phyloP scores from a whole-genome alignment of 2,113 vertebrate species.

The Chionis minor region DNA sequence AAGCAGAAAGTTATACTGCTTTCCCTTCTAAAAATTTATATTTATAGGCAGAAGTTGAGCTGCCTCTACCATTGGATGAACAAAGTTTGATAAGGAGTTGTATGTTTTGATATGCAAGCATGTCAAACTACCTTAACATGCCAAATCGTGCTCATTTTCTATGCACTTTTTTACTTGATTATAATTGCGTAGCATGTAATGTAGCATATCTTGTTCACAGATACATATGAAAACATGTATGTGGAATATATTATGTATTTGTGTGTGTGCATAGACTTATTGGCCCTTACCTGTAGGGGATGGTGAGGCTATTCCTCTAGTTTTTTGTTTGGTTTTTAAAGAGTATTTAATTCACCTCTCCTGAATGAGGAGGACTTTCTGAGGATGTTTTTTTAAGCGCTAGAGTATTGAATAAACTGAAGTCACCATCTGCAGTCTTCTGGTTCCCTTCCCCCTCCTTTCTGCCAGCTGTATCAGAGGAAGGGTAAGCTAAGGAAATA shows the following conservation, averaged over 20 bases:
- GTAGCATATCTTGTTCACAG: neutral
- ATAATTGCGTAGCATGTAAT: neutral
- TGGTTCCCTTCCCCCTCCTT: neutral
- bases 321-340: neutral
- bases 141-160: neutral
- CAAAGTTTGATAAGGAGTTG: neutral
- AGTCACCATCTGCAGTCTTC: neutral
- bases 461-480: neutral
- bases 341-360: neutral
- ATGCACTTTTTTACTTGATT: neutral
- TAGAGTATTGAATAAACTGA: neutral
- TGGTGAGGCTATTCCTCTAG: neutral
- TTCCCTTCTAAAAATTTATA: neutral
- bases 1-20: neutral
- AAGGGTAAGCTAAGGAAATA: neutral
- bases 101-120: neutral
- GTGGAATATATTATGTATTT: neutral
- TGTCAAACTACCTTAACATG: neutral
- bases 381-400: neutral
- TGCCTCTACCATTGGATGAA: neutral
- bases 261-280: neutral
- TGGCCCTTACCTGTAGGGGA: neutral
- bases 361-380: neutral
- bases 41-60: neutral
- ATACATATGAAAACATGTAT: accelerated